These are phyloP conservation scores for Podarcis raffonei DNA, from an alignment of 2,113 vertebrate species.

Conservation along the genomic window DNA sequence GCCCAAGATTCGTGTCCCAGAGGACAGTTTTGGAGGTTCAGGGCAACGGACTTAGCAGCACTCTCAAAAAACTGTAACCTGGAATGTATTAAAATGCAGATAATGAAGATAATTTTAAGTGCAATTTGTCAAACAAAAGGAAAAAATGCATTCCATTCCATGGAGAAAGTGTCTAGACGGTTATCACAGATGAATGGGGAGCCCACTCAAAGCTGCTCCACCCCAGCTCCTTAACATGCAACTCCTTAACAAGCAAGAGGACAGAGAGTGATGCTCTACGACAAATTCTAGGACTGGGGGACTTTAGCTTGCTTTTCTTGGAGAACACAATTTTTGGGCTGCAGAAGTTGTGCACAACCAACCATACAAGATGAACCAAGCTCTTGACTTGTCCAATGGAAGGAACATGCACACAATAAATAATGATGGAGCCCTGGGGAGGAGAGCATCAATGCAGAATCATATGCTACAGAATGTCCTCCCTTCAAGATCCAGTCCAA, in stretches of 20 bases:
- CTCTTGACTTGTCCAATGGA: not conserved
- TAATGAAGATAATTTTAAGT: not conserved
- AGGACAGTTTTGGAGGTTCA: not conserved
- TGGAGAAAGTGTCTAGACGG: too few relatives aligned
- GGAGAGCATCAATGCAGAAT: too few relatives aligned
- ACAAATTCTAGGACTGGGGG: not conserved
- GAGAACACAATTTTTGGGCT: not conserved
- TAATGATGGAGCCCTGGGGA: rapidly evolving
- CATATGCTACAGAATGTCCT: not conserved
- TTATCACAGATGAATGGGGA: not conserved
- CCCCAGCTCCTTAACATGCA: too few relatives aligned
- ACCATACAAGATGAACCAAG: not conserved
- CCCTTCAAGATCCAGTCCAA: not conserved
- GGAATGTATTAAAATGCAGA: not conserved
- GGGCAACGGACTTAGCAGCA: not conserved
- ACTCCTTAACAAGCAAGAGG: not conserved
- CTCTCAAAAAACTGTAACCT: not conserved
- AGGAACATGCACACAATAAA: not conserved
- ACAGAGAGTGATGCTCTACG: not conserved
- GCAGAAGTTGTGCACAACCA: too few relatives aligned
- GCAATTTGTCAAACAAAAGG: not conserved
- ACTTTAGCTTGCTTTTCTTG: too few relatives aligned
- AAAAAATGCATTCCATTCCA: too few relatives aligned
- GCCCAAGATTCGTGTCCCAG: not conserved
- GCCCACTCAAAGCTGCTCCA: not conserved